These are phyloP conservation scores for Ophioninae sp. DNA, from an alignment of 2,888 invertebrate species.

Conservation along the genomic window DNA sequence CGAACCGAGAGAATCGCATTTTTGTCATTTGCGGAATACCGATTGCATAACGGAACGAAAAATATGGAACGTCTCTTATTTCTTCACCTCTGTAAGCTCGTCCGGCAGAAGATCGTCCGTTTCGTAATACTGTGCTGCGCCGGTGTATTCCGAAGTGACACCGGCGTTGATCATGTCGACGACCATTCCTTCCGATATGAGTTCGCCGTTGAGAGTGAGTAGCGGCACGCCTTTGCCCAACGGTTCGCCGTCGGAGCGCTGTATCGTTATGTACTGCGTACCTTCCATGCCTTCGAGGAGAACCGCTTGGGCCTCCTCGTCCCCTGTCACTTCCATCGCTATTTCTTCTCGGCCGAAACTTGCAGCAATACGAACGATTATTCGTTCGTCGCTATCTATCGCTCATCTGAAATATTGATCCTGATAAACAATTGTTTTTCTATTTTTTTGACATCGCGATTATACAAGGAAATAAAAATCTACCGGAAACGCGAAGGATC, in stretches of 20 bases:
- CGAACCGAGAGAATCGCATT: too few relatives aligned
- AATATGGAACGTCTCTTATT: not conserved
- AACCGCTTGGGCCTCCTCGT: slow-evolving; percentile 78
- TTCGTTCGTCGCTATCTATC: not conserved
- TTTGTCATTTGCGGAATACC: not conserved
- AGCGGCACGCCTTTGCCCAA: slow-evolving; percentile 77
- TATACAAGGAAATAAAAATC: not conserved
- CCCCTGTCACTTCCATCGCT: slow-evolving; percentile 76
- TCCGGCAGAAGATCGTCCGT: slow-evolving; percentile 77
- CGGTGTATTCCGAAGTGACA: slow-evolving; percentile 75
- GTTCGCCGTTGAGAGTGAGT: slow-evolving; percentile 77
- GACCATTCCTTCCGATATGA: slow-evolving; percentile 79
- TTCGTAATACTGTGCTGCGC: slow-evolving; percentile 77
- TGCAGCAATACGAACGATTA: not conserved
- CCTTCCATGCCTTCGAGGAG: slow-evolving; percentile 79
- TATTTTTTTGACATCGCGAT: not conserved
- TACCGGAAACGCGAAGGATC: not conserved
- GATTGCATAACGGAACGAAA: not conserved
- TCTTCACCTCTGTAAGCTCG: slow-evolving; percentile 76
- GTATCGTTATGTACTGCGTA: slow-evolving; percentile 80
- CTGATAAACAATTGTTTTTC: not conserved
- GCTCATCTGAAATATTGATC: slow-evolving; percentile 1
- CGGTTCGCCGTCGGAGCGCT: slow-evolving; percentile 77
- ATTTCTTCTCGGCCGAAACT: not conserved
- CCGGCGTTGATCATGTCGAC: slow-evolving; percentile 80